phyloP scores from a whole-genome alignment of 2,797 vertebrate genomes.

The Eidolon dupreanum region DNA sequence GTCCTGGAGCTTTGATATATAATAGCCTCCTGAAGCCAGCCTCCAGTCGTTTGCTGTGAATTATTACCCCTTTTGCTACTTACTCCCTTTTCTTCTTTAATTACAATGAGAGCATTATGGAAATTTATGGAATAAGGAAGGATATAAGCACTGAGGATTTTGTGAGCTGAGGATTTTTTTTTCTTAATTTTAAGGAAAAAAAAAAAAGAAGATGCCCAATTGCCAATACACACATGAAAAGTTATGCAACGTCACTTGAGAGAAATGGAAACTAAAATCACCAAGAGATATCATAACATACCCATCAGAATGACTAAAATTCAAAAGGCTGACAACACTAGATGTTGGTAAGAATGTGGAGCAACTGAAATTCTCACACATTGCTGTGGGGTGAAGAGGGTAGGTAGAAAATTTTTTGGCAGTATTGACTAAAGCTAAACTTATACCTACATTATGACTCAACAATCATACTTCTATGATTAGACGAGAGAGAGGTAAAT shows the following conservation, averaged over 20 bases:
- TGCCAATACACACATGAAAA: not conserved
- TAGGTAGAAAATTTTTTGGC: not conserved
- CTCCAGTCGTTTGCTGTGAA: not conserved
- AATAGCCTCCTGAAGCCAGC: not conserved
- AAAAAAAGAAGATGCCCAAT: not conserved
- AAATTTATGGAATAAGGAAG: not conserved
- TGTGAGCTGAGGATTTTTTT: not conserved
- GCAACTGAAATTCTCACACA: not conserved
- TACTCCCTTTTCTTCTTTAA: not conserved
- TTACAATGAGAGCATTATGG: not conserved
- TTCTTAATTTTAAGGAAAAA: not conserved
- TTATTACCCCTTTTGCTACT: not conserved
- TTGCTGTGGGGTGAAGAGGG: not conserved
- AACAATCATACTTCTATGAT: not conserved
- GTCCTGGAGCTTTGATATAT: not conserved
- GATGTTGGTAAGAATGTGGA: not conserved
- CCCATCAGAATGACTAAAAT: not conserved
- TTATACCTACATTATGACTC: not conserved
- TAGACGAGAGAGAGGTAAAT: not conserved
- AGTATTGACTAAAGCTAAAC: not conserved
- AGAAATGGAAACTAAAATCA: not conserved
- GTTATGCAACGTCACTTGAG: not conserved
- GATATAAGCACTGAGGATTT: not conserved
- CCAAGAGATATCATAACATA: not conserved
- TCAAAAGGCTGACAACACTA: not conserved